Evolutionary conservation across 2,113 vertebrate species (phyloP), one percentile per base, ranked within the genome.

Genomic region (Xiphophorus couchianus): DNA sequence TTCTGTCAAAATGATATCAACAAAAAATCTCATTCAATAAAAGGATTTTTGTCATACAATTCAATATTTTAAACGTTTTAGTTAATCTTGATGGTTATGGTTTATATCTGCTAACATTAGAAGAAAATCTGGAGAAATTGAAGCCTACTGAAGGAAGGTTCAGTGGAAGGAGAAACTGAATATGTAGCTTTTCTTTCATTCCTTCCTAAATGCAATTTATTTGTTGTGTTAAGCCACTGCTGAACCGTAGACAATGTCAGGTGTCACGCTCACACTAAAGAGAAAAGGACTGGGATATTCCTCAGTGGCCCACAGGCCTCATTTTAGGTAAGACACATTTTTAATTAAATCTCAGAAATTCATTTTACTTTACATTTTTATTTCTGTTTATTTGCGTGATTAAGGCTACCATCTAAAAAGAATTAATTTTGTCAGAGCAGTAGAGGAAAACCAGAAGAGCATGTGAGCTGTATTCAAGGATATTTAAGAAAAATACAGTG

Each of bases 1-100:
- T 71, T 64, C 39, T 72, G 13, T 61, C 48, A 58, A 77, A 69
- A 71, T 37, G 1, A 51, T 22, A 54, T 8, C 51, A 54, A 54
- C 22, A 9, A 25, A 54, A n/a, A n/a, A 9, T 6, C 0, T 9
- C 0, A 54, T n/a, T 25, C 15, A 19, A 1, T 48, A 54, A 54
- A 25, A 10, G 25, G 19, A 25, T 8, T 25, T 22, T 8, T 54
- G 0, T 8, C 51, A 54, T 17, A 19, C 51, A 25, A 22, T 54
- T 22, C n/a, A 19, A 25, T 25, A 25, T 54, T 54, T 54, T 9
- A 25, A 25, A 1, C 9, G 15, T 25, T 25, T 54, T 54, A 54
- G 15, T 25, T 25, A 7, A 25, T 54, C 25, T 7, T 54, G 13
- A 17, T 51, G 48, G 5, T 51, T 51, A 19, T 51, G 48, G 14